Evolutionary conservation across 2,797 vertebrate species (phyloP), one percentile per base, ranked within the genome.

Genomic region (Anniella stebbinsi): DNA sequence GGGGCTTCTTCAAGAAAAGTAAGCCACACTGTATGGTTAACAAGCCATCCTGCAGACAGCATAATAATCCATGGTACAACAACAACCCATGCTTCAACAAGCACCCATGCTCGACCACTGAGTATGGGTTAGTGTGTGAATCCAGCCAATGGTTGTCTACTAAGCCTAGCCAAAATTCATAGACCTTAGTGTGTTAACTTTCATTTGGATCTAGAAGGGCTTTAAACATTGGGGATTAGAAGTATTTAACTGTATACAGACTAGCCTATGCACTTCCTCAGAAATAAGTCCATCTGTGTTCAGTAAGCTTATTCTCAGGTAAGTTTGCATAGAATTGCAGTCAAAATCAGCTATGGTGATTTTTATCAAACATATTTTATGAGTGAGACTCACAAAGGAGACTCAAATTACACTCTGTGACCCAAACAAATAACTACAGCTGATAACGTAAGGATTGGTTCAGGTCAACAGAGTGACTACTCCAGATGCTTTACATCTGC

Each of bases 321-420:
- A 48, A 86, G 23, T 36, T 21, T 41, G 28, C 38, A 45, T 63
- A 66, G 60, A 30, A 15, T n/a, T 77, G 41, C 11, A n/a, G 13
- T 33, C 6, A 38, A 77, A 33, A 38, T 66, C 9, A 87, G 63
- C 13, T 51, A 25, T 80, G 41, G 11, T 80, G 8, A 48, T 33
- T 72, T 69, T 87, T 94, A 89, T 17, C 75, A 91, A 94, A 76
- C 86, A 36, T 87, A 92, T 78, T 84, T 36, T 90, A 17, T 78
- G 85, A 45, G 67, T 80, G 78, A 25, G 69, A 77, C 88, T 33
- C 54, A 0, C 87, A 92, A 86, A 90, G 45, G 15, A 66, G 87
- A 89, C 25, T 93, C 45, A 69, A 2, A 2, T 93, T 87, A 85
- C 92, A n/a, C 38, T 60, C 30, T 7, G 21, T 77, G 30, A 38